Evolutionary conservation across 2,113 vertebrate species (phyloP), one percentile per base, ranked within the genome.

Genomic region (Pachycephala philippinensis): DNA sequence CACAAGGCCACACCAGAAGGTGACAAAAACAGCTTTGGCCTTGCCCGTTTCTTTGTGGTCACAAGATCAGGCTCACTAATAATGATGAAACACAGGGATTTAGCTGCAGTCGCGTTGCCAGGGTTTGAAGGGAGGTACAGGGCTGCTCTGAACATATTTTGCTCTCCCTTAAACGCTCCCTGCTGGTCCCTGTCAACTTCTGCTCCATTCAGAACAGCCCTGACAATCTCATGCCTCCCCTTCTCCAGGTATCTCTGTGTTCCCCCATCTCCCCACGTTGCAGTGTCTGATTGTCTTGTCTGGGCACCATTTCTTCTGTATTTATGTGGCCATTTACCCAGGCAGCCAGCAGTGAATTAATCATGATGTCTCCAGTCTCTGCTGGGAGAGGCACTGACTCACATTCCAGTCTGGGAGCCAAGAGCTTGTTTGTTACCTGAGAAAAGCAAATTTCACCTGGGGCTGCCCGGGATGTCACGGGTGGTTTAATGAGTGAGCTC

Each of bases 271-370:
- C 35, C 66, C 66, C 82, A 80, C 53, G 3, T 9, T 20, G 78
- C 78, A 18, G 44, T 11, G 66, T 16, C 84, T 77, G 89, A 77
- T 82, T 88, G 70, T 24, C 78, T 39, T 69, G 45, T 39, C 53
- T 4, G 37, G 81, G 87, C 91, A 47, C 74, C 74, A 22, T 65
- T 94, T 56, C 84, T 83, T 17, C 90, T 44, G 13, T 90, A 54
- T 91, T 93, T 93, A 76, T 91, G 78, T n/a, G 28, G 50, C 84
- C 71, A n/a, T 77, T 94, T 83, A 69, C 35, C 53, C 75, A 37
- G 91, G 91, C 83, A 94, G 91, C 47, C 86, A 52, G 95, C 78
- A 93, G 87, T 76, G 91, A 94, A 96, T 96, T 83, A 65, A 95
- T 94, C 78, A 87, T 54, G 60, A 42, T 90, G 93, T 86, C 94